Conservation (phyloP, 2,797 vertebrate genomes). For the Serranus cabrilla region DNA sequence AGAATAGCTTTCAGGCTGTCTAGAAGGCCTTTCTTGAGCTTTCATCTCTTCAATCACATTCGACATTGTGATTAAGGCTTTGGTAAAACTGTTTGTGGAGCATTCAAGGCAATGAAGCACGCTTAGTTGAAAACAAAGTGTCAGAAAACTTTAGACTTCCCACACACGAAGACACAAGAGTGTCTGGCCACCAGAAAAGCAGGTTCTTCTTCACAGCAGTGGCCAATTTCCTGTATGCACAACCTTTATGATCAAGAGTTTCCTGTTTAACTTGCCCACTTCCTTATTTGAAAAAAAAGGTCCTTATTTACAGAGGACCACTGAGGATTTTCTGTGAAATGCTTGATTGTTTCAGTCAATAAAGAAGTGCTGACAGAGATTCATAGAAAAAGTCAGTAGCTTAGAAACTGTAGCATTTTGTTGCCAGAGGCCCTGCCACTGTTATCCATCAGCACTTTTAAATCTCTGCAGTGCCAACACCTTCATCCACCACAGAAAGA, state of each 20-base stretch:
- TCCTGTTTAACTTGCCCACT: constrained; percentile 65
- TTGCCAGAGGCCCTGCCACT: background rate
- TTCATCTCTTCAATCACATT: background rate
- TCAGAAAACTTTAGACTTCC: background rate
- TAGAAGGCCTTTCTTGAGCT: background rate
- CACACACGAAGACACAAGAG: accelerated
- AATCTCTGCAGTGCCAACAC: constrained; percentile 27
- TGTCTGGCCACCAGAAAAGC: constrained; percentile 44
- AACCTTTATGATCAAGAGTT: constrained; percentile 50
- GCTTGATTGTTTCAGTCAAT: background rate
- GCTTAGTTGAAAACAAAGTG: background rate
- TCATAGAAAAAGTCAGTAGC: constrained; percentile 17
- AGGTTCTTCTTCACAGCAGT: constrained; percentile 47
- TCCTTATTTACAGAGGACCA: constrained; percentile 25
- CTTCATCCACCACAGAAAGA: constrained; percentile 30
- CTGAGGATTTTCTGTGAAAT: background rate
- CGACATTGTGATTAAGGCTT: background rate
- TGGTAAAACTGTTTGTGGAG: background rate
- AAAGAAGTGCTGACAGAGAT: background rate
- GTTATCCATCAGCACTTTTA: constrained; percentile 30
- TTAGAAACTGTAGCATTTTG: constrained; percentile 21
- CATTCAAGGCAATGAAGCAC: background rate
- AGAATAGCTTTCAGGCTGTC: background rate
- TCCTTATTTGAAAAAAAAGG: constrained; percentile 36
- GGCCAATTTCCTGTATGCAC: constrained; percentile 43